Base-by-base conservation (phyloP, 53 echinoderm and acorn worm species). In the Arbacia lixula region DNA sequence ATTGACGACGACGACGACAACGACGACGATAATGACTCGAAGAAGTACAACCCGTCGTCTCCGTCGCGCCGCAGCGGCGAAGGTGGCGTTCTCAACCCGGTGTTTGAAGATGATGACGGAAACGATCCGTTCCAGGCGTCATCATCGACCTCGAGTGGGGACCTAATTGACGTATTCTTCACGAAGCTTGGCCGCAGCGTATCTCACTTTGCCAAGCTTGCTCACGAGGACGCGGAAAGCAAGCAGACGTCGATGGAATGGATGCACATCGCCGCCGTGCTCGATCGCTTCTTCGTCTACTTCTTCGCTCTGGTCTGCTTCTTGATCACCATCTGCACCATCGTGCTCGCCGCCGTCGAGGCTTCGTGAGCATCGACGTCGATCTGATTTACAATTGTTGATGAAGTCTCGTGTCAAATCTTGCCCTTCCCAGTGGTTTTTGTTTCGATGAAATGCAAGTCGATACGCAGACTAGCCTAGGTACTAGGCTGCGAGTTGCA, bases 31-130 rank as follows among this genome's bases (percentile, higher is more conserved):
- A 21, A 16, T 14, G n/a, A n/a, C 46, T 8, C 46, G 14, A 46
- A 14, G 46, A 46, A 14, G 46, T 46, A 6, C 33, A 25, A 1
- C 22, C 40, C 40, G 39, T 20, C 0, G 21, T 26, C 39, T 20
- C 33, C 52, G 20, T 49, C 46, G 42, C 58, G 25, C 11, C 66
- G 85, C 38, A 32, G 34, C 69, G 67, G 49, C 49, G 60, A 68
- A 41, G 22, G 81, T 17, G 97, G 97, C 41, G 86, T 93, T 24
- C 76, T 88, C 17, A 94, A 97, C 53, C 94, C 88, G 0, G 92
- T 88, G 12, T 97, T 92, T 53, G 94, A 97, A 88, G 88, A 88
- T 39, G 97, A 97, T 35, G 90, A 93, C 68, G 91, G 90, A 29
- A 83, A 63, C 57, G 61, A 60, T 33, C 76, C 66, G 34, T 29